Base-by-base conservation (phyloP, 2,888 invertebrate species). In the Dysmachus trigonus region DNA sequence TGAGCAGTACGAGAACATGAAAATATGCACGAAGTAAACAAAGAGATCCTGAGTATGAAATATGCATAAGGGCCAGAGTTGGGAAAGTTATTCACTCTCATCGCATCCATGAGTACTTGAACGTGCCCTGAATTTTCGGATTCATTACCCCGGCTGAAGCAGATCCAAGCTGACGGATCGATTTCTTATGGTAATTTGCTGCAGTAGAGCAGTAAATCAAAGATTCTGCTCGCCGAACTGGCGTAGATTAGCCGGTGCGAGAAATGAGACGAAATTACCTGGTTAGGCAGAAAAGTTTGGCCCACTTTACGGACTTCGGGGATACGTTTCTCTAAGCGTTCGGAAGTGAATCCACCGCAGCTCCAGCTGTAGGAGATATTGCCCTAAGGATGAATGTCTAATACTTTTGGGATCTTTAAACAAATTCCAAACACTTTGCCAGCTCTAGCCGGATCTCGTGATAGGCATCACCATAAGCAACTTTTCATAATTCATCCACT, bases 51-150 rank as follows among this genome's bases (percentile, higher is more conserved):
- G 51, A 27, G 79, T 79, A 79, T 79, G 79, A 79, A 79, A 79
- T 79, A 79, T 79, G 79, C 79, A 79, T 79, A 79, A 79, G 79
- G 79, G 47, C 27, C 15, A 79, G 51, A 79, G 79, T 79, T 79
- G 47, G 79, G 6, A 47, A 79, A 79, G 79, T 79, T 79, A 79
- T 79, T 79, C 79, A 79, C 79, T 79, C 79, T 79, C 79, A 79
- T 79, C 79, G 79, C 79, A 79, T 51, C 79, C 79, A 79, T 79
- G 79, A 79, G 79, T 79, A 79, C 51, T 79, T 79, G 79, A 79
- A 79, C 79, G 79, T 79, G 79, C 79, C 47, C 47, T 79, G 79
- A 79, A 79, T 79, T 79, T 47, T 13, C 3, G 31, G 79, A 79
- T 79, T 79, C 79, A 79, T 79, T 79, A 79, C 51, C 15, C 13